phyloP scores from a whole-genome alignment of 1,140 invertebrate genomes.

The Papilio machaon region DNA sequence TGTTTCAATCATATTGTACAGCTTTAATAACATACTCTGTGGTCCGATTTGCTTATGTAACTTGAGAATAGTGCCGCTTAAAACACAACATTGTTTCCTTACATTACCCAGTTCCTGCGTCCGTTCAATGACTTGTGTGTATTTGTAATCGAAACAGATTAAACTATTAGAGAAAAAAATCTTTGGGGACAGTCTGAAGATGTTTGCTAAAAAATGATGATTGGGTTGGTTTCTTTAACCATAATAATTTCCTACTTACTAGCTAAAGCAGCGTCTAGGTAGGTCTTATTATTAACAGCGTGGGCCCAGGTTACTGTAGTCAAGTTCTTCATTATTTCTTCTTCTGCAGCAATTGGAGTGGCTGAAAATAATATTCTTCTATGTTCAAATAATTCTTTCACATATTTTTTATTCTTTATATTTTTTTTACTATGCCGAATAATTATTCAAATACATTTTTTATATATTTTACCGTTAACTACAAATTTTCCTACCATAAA shows the following conservation, averaged over 20 bases:
- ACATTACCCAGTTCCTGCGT: not conserved
- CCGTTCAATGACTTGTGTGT: not conserved
- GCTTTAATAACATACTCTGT: not conserved
- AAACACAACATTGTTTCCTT: constrained; percentile 20
- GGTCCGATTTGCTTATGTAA: constrained; percentile 17
- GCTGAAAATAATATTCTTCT: constrained; percentile 53
- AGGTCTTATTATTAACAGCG: constrained; percentile 87
- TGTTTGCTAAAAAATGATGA: not conserved
- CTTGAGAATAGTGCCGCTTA: not conserved
- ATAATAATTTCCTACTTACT: constrained; percentile 68
- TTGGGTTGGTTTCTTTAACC: not conserved
- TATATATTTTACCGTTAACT: not conserved
- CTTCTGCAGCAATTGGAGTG: constrained; percentile 57
- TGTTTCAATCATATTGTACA: not conserved
- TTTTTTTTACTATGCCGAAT: not conserved
- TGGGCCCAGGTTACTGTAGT: constrained; percentile 92
- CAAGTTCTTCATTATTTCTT: constrained; percentile 84
- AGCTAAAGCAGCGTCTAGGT: constrained; percentile 84
- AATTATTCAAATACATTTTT: not conserved
- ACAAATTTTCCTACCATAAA: not conserved
- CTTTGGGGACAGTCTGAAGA: not conserved
- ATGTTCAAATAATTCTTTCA: not conserved
- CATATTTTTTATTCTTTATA: not conserved
- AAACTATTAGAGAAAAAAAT: not conserved
- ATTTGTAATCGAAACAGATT: not conserved